phyloP scores from a whole-genome alignment of 1,140 invertebrate species.

The Listronotus bonariensis region DNA sequence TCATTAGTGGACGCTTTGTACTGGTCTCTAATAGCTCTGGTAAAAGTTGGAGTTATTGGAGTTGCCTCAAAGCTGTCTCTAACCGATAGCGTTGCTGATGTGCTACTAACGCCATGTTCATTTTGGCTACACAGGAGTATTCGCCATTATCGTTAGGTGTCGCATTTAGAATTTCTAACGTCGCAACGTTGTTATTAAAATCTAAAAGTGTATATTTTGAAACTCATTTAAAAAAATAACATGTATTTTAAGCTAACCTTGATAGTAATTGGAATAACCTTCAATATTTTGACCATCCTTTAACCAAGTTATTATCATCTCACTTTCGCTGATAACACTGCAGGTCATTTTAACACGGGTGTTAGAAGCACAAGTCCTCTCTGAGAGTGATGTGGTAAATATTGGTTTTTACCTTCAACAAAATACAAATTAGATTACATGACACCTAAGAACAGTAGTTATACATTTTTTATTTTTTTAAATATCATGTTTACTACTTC shows the following conservation, averaged over 20 bases:
- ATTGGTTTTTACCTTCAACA: constrained; percentile 65
- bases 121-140: constrained; percentile 78
- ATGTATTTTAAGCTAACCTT: constrained; percentile 8
- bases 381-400: constrained; percentile 80
- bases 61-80: constrained; percentile 70
- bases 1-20: constrained; percentile 62
- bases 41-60: constrained; percentile 72
- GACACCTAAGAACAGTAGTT: too few relatives aligned
- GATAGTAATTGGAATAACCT: constrained; percentile 21
- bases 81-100: constrained; percentile 73
- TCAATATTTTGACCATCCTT: constrained; percentile 68
- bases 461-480: too few relatives aligned
- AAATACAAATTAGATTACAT: neutral
- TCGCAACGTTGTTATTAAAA: constrained; percentile 70
- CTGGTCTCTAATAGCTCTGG: constrained; percentile 68
- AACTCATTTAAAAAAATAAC: too few relatives aligned
- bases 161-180: constrained; percentile 73
- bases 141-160: constrained; percentile 70
- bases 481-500: too few relatives aligned
- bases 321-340: constrained; percentile 78
- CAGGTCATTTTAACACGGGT: constrained; percentile 81
- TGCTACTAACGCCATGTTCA: constrained; percentile 69
- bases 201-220: constrained; percentile 49
- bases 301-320: constrained; percentile 81
- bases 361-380: constrained; percentile 74